Evolutionary conservation across 1,140 invertebrate species (phyloP).

Genomic region (Carcinoscorpius rotundicauda): DNA sequence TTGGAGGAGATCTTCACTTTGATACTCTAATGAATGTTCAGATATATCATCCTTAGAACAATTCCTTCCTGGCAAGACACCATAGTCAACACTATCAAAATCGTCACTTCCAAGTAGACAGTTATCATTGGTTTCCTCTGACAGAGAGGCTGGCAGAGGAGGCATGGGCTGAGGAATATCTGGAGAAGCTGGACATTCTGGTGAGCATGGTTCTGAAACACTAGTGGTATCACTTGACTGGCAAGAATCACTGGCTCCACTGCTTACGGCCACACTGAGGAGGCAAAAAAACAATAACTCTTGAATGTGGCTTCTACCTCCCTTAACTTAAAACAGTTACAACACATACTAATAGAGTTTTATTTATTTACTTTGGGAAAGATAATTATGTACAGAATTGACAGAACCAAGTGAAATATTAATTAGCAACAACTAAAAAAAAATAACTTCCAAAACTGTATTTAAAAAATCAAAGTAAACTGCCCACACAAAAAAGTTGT

Average conservation of each 20-base stretch:
- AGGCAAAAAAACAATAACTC: constrained; percentile 23
- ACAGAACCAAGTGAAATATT: too few species aligned
- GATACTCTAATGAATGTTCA: too few species aligned
- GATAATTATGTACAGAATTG: too few species aligned
- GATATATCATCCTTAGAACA: too few species aligned
- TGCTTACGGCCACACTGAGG: constrained; percentile 16
- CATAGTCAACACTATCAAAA: neutral
- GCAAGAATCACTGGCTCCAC: constrained; percentile 16
- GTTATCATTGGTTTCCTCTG: neutral
- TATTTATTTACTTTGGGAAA: too few species aligned
- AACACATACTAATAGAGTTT: too few species aligned
- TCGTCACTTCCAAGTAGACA: neutral
- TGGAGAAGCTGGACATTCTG: constrained; percentile 11
- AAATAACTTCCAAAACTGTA: too few species aligned
- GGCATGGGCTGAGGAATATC: constrained; percentile 18
- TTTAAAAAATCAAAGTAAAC: too few species aligned
- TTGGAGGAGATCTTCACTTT: too few species aligned
- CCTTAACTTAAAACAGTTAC: neutral
- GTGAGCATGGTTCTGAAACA: constrained; percentile 16
- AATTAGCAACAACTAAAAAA: too few species aligned
- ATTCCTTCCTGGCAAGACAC: neutral
- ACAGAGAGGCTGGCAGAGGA: constrained; percentile 11
- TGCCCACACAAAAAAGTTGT: too few species aligned
- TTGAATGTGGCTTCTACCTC: neutral
- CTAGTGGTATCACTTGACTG: constrained; percentile 12